Conservation (phyloP, 2,888 invertebrate genomes). For the Aquatica leii region DNA sequence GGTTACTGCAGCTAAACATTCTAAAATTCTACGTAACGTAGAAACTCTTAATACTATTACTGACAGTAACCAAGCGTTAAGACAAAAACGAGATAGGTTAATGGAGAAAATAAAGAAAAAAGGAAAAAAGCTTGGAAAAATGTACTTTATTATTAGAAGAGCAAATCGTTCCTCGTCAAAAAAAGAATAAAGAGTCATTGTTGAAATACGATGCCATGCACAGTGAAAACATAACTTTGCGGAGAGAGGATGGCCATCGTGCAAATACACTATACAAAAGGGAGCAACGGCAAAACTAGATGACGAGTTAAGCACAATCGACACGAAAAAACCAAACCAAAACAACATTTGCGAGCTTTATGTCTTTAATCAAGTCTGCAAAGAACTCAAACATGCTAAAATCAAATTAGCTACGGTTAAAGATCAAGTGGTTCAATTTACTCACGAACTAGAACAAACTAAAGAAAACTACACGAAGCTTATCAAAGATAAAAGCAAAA, state of each 20-base stretch:
- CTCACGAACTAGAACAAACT: constrained; percentile 71
- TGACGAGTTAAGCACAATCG: constrained; percentile 73
- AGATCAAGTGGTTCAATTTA: constrained; percentile 66
- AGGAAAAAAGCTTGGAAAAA: no score
- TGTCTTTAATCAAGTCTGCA: constrained; percentile 66
- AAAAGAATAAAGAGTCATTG: constrained; percentile 75
- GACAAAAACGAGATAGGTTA: constrained; percentile 84
- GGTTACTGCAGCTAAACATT: constrained; percentile 82
- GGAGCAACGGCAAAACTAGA: constrained; percentile 72
- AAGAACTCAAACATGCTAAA: constrained; percentile 71
- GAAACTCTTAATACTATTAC: constrained; percentile 92
- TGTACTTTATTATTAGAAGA: constrained; percentile 71
- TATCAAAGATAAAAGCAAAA: constrained; percentile 68
- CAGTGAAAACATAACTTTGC: constrained; percentile 80
- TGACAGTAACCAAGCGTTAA: constrained; percentile 88
- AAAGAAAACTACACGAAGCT: constrained; percentile 67
- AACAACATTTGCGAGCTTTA: constrained; percentile 71
- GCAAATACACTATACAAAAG: constrained; percentile 81
- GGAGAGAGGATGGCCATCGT: constrained; percentile 81
- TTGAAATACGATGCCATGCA: constrained; percentile 74
- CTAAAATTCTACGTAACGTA: constrained; percentile 86
- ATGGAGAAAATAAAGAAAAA: constrained; percentile 71
- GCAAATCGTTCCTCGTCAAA: constrained; percentile 79
- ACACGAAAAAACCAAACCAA: constrained; percentile 71
- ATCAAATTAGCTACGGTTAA: constrained; percentile 71